Conservation (phyloP, 2,113 vertebrate genomes). For the Osmerus mordax region DNA sequence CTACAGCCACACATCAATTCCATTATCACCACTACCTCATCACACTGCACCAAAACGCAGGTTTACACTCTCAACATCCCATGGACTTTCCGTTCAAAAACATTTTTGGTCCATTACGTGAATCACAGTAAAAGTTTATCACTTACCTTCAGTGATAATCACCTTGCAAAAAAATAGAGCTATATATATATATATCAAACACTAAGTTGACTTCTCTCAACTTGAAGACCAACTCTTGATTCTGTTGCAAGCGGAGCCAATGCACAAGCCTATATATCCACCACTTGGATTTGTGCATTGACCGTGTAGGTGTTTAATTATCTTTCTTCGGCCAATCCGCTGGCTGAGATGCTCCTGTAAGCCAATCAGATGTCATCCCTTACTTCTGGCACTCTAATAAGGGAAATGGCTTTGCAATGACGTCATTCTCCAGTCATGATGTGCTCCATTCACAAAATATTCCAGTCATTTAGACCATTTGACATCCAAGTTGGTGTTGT, state of each 20-base stretch:
- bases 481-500: slow-evolving; percentile 69
- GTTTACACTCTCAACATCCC: background rate
- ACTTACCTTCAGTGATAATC: slow-evolving; percentile 67
- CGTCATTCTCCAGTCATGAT: slow-evolving; percentile 73
- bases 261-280: slow-evolving; percentile 80
- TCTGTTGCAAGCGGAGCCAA: slow-evolving; percentile 64
- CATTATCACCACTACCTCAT: slow-evolving; percentile 32
- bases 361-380: slow-evolving; percentile 61
- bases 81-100: background rate
- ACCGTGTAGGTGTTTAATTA: slow-evolving; percentile 83
- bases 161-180: slow-evolving; percentile 48
- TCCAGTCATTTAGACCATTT: slow-evolving; percentile 66
- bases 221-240: slow-evolving; percentile 66
- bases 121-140: slow-evolving; percentile 29
- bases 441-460: slow-evolving; percentile 83
- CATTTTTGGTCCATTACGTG: background rate
- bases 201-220: slow-evolving; percentile 65
- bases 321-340: slow-evolving; percentile 72
- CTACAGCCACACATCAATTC: slow-evolving; percentile 26
- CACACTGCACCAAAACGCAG: slow-evolving; percentile 11
- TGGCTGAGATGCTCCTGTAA: slow-evolving; percentile 35
- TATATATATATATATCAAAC: slow-evolving; percentile 50
- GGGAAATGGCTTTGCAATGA: slow-evolving; percentile 64
- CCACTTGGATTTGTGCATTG: slow-evolving; percentile 73
- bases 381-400: slow-evolving; percentile 56